Percentiles rank a stretch among this genome's conserved stretches.
Conservation (phyloP, 2,113 vertebrate species). For the Todiramphus saurophagus region DNA sequence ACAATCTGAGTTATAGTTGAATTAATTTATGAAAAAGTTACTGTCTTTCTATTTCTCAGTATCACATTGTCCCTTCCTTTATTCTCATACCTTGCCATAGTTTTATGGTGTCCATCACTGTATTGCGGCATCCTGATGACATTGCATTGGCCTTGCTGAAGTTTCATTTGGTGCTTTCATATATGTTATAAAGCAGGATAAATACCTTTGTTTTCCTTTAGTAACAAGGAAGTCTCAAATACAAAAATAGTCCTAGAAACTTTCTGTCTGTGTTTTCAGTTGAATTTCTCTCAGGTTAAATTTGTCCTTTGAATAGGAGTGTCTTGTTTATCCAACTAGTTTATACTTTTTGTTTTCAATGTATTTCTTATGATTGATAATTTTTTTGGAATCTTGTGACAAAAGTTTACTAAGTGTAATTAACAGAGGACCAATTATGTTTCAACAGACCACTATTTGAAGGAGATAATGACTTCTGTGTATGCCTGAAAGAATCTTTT, state of each 20-base stretch:
- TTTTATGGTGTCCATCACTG: background rate
- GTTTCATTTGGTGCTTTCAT: background rate
- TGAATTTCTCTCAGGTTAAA: background rate
- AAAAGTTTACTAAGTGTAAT: background rate
- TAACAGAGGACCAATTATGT: conserved; percentile 44
- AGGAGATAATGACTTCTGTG: conserved; percentile 98
- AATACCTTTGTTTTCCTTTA: background rate
- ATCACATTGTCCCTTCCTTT: background rate
- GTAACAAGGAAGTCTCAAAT: background rate
- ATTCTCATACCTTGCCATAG: background rate
- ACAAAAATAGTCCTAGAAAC: background rate
- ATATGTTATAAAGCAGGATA: background rate
- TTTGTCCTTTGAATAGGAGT: background rate
- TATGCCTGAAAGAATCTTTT: conserved; percentile 97
- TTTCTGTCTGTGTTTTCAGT: background rate
- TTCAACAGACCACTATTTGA: conserved; percentile 93
- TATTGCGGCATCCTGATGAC: background rate
- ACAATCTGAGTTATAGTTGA: background rate
- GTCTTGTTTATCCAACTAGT: background rate
- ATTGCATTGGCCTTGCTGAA: background rate
- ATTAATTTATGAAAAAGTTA: background rate
- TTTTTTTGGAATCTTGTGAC: background rate
- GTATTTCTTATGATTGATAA: background rate
- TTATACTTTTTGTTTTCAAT: background rate
- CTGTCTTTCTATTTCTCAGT: background rate